Conservation (phyloP, 2,888 invertebrate genomes). For the Latheticus oryzae region DNA sequence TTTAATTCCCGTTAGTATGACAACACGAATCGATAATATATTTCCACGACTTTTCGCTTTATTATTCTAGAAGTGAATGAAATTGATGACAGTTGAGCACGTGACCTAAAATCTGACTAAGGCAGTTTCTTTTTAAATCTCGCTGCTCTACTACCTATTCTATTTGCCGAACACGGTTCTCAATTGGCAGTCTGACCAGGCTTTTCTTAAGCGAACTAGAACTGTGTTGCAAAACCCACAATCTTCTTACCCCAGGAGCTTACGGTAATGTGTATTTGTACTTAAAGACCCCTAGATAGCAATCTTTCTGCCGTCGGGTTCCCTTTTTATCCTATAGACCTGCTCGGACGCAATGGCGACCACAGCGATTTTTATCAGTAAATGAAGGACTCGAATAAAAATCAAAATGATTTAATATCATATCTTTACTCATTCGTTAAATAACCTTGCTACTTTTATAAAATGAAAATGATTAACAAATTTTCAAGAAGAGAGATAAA, state of each 20-base stretch:
- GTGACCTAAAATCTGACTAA: slow-evolving; percentile 29
- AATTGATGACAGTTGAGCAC: slow-evolving; percentile 34
- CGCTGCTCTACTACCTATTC: slow-evolving; percentile 29
- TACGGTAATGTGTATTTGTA: slow-evolving; percentile 42
- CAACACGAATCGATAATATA: slow-evolving; percentile 32
- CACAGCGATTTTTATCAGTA: slow-evolving; percentile 37
- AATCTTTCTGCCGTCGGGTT: slow-evolving; percentile 40
- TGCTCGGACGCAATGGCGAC: slow-evolving; percentile 29
- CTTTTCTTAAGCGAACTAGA: slow-evolving; percentile 36
- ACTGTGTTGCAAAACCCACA: slow-evolving; percentile 39
- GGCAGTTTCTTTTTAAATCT: slow-evolving; percentile 31
- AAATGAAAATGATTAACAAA: slow-evolving; percentile 3
- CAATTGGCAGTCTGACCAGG: slow-evolving; percentile 37
- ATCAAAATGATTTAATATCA: slow-evolving; percentile 36
- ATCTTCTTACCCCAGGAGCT: slow-evolving; percentile 42
- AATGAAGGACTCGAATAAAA: slow-evolving; percentile 39
- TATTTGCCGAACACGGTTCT: slow-evolving; percentile 36
- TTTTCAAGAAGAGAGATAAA: neutral
- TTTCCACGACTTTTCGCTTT: slow-evolving; percentile 29
- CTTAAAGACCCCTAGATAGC: slow-evolving; percentile 41
- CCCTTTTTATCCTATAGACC: slow-evolving; percentile 34
- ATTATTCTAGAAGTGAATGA: slow-evolving; percentile 25
- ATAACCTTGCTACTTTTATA: slow-evolving; percentile 5
- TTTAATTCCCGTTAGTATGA: slow-evolving; percentile 38
- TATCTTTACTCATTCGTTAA: slow-evolving; percentile 27